Base-by-base conservation (phyloP, 2,888 invertebrate species). In the Lysandra coridon region DNA sequence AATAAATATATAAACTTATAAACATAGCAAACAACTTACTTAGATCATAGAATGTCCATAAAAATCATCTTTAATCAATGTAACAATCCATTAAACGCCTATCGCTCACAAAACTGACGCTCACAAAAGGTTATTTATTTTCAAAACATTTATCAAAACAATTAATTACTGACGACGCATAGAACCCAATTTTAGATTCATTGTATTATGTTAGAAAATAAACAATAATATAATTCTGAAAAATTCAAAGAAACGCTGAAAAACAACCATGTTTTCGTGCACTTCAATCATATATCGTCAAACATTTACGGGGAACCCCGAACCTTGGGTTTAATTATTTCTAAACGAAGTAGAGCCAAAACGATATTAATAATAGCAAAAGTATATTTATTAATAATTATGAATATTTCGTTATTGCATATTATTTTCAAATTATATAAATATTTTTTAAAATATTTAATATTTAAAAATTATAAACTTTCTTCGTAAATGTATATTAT, bases 201-300 rank as follows among this genome's bases (percentile, higher is more conserved):
- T 83, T 83, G 86, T 85, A 82, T 81, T 82, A 85, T 83, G 83
- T 82, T 84, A 80, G 81, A 85, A 86, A 85, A 83, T 86, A 85
- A 83, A 83, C 86, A 87, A 87, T 84, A 86, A 84, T 84, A 83
- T 86, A 85, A 85, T 86, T 87, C 85, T 85, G 87, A 88, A 90
- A 88, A 89, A 86, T 86, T 87, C 87, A 88, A 87, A 89, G 85
- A 88, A 90, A 93, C 91, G 90, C 94, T 94, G 94, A 94, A 94
- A 94, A 93, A 94, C 93, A 94, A 94, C 93, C 93, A 94, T 94
- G 90, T 93, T 93, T 93, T 92, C 89, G 88, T 91, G 84, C 84
- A 87, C 86, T 88, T 88, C 87, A 90, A 90, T 88, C 89, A 89
- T 86, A 82, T 86, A 82, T 81, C 80, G 80, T 60, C 30, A 79